Conservation (phyloP, 2,797 vertebrate genomes). For the Salarias fasciatus region DNA sequence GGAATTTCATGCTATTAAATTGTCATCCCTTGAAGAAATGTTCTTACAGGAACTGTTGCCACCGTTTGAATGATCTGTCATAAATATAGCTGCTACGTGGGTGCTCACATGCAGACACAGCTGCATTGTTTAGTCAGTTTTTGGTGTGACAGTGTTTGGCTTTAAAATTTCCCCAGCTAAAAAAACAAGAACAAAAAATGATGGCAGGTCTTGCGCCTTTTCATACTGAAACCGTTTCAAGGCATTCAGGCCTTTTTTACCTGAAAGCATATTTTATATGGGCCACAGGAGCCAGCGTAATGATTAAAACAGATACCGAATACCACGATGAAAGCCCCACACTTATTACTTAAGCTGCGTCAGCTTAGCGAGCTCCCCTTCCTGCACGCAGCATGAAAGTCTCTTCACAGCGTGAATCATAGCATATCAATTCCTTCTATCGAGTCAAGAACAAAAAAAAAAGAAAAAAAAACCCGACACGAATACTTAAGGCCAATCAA, state of each 20-base stretch:
- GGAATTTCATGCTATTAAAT: constrained; percentile 30
- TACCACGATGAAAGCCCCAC: constrained; percentile 63
- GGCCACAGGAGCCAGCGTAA: constrained; percentile 57
- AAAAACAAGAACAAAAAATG: too few relatives aligned
- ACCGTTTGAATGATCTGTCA: constrained; percentile 26
- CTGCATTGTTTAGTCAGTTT: constrained; percentile 5
- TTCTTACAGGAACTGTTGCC: constrained; percentile 14
- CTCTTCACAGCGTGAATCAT: constrained; percentile 62
- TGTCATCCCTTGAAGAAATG: constrained; percentile 14
- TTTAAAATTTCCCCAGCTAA: not conserved
- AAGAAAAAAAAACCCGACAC: constrained; percentile 37
- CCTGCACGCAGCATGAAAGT: constrained; percentile 54
- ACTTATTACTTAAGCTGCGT: constrained; percentile 74
- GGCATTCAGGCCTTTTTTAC: constrained; percentile 46
- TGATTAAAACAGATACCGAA: constrained; percentile 77
- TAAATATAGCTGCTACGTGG: constrained; percentile 11
- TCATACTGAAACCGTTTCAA: constrained; percentile 7
- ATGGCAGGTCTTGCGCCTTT: not conserved
- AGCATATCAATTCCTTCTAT: constrained; percentile 64
- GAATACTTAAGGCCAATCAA: constrained; percentile 46
- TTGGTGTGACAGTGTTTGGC: constrained; percentile 8
- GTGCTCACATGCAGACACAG: constrained; percentile 21
- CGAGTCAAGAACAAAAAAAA: constrained; percentile 24
- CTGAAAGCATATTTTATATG: constrained; percentile 52
- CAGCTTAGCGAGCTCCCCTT: constrained; percentile 70